A percentile compares a stretch with the other conserved stretches of the same genome.
These are phyloP conservation scores for Agrilus cyanescens DNA, from an alignment of 2,888 invertebrate genomes.

Conservation along the genomic window DNA sequence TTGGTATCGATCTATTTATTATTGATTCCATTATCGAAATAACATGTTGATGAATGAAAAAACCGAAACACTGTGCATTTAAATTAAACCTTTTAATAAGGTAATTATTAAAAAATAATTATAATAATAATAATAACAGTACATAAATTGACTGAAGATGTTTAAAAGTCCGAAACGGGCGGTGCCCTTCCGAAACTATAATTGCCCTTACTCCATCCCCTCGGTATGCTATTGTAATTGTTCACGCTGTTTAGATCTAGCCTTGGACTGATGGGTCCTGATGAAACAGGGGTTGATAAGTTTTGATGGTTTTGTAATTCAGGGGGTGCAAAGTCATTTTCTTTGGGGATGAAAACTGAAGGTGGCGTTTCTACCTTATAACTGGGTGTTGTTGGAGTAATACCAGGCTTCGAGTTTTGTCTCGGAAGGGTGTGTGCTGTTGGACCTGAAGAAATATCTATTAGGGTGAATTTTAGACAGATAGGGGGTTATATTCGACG, in stretches of 20 bases:
- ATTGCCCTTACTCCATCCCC: conserved; percentile 62
- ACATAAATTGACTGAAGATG: no score
- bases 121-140: no score
- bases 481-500: no score
- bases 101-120: no score
- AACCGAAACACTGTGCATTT: no score
- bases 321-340: conserved; percentile 22
- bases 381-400: conserved; percentile 26
- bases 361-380: conserved; percentile 26
- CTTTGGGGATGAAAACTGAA: conserved; percentile 28
- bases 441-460: neutral
- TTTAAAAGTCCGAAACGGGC: no score
- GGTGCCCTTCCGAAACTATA: no score
- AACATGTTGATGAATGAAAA: no score
- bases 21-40: no score
- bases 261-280: conserved; percentile 19
- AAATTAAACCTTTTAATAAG: no score
- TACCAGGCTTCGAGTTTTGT: conserved; percentile 12
- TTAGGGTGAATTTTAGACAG: no score
- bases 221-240: conserved; percentile 74
- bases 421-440: conserved; percentile 25
- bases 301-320: conserved; percentile 3
- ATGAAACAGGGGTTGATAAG: conserved; percentile 12
- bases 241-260: conserved; percentile 26
- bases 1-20: no score